Base-by-base conservation (phyloP, 1,140 invertebrate species). In the Ganaspis sp. region DNA sequence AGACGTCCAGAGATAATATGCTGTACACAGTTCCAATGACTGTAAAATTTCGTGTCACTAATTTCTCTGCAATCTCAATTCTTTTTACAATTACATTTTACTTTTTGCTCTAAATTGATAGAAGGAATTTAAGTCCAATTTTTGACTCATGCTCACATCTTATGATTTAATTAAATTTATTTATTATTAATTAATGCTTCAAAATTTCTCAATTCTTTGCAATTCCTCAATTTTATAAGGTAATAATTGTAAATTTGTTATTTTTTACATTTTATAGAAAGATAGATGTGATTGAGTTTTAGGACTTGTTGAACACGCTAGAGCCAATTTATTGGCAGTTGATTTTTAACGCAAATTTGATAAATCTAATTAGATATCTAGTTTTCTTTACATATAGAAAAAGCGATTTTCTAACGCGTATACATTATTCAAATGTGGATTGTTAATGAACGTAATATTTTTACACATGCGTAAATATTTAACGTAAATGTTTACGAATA, bases 251-350 rank as follows among this genome's bases (percentile, higher is more conserved):
- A 34, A 34, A 34, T 12, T 11, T 12, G 26, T 64, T 26, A n/a
- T n/a, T 8, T 1, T 23, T 12, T 34, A 64, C 0, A 6, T 64
- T 64, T 64, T 15, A 64, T 64, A 23, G 26, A 64, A 64, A 12
- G 58, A 26, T 29, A 29, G 26, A 29, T 64, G 58, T 34, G 58
- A 34, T 26, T 29, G 58, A 64, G 58, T 64, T n/a, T 64, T 11
- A 5, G 54, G 4, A 64, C 58, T 64, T 26, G 11, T 9, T 4
- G 58, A 29, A 64, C 58, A 64, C 58, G 21, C 4, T 64, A 11
- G 15, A 29, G 58, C 58, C 58, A 34, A 64, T 26, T 29, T 29
- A 9, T 26, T 29, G 23, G 58, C 58, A n/a, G 0, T 64, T 26
- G 29, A 29, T 64, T 29, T 15, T 29, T n/a, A 64, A 64, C 26